Evolutionary conservation across 2,888 invertebrate genomes (phyloP).

Genomic region (Eupithecia exiguata): DNA sequence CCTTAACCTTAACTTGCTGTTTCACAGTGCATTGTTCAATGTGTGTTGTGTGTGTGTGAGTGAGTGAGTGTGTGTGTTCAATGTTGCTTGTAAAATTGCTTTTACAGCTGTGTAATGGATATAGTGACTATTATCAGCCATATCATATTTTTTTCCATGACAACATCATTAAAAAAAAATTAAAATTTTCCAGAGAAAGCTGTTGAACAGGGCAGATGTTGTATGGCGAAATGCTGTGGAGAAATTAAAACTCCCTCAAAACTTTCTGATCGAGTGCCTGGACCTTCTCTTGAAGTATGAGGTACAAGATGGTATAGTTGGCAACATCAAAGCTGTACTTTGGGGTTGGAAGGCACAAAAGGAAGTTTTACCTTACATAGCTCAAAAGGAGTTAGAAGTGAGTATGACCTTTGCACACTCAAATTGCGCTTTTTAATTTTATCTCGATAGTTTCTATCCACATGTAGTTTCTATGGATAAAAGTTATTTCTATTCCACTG

Average conservation of each 20-base stretch:
- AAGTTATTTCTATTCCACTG: no score
- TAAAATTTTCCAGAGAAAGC: conserved; percentile 62
- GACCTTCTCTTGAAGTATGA: conserved; percentile 83
- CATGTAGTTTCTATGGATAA: no score
- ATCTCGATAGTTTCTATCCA: no score
- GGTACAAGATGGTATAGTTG: conserved; percentile 82
- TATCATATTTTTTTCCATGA: no score
- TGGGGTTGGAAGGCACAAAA: conserved; percentile 66
- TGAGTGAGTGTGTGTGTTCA: no score
- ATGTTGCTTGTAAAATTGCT: no score
- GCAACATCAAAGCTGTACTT: conserved; percentile 67
- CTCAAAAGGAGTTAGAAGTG: conserved; percentile 74
- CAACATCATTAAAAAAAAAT: background rate
- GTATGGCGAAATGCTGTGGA: conserved; percentile 85
- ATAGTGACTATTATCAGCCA: no score
- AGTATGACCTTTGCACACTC: conserved; percentile 26
- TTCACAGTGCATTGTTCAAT: no score
- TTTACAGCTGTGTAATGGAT: no score
- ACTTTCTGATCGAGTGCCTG: conserved; percentile 85
- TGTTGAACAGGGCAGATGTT: conserved; percentile 82
- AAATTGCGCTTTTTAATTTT: background rate
- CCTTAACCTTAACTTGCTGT: no score
- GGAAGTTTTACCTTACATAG: conserved; percentile 75
- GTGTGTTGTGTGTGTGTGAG: no score
- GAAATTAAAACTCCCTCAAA: conserved; percentile 77